Conservation (phyloP, 2,113 vertebrate genomes). For the Platysternon megacephalum region DNA sequence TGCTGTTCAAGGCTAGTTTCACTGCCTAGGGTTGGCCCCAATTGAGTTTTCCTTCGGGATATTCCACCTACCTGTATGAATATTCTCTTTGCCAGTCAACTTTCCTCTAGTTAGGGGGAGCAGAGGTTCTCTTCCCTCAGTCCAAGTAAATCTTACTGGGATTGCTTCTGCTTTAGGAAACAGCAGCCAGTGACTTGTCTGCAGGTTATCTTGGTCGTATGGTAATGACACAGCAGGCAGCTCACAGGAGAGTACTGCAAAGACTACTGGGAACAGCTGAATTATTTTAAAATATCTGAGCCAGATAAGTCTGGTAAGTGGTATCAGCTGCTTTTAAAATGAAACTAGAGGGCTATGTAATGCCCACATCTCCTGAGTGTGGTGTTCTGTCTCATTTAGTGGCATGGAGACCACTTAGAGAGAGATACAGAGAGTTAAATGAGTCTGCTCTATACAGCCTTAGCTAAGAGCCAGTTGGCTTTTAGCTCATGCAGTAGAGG, state of each 20-base stretch:
- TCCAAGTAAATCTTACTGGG: not conserved
- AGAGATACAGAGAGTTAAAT: no score
- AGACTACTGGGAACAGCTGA: not conserved
- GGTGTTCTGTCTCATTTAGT: no score
- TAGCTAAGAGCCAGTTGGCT: no score
- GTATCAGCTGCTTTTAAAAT: slow-evolving; percentile 8
- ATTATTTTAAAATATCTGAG: not conserved
- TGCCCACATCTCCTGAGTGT: no score
- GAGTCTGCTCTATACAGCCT: no score
- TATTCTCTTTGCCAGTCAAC: not conserved
- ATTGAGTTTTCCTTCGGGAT: not conserved
- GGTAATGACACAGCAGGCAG: not conserved
- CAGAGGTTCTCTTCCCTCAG: not conserved
- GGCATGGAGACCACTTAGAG: no score
- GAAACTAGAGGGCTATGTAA: not conserved
- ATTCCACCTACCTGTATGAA: rapidly evolving
- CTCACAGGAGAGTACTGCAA: not conserved
- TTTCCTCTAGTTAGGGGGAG: not conserved
- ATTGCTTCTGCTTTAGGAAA: not conserved
- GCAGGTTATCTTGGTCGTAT: not conserved
- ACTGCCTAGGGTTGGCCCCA: not conserved
- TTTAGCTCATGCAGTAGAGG: no score
- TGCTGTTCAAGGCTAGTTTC: not conserved
- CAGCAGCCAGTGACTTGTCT: not conserved
- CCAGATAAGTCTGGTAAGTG: not conserved